Evolutionary conservation across 2,888 invertebrate genomes (phyloP).

Genomic region (Drosophila melanosoma): DNA sequence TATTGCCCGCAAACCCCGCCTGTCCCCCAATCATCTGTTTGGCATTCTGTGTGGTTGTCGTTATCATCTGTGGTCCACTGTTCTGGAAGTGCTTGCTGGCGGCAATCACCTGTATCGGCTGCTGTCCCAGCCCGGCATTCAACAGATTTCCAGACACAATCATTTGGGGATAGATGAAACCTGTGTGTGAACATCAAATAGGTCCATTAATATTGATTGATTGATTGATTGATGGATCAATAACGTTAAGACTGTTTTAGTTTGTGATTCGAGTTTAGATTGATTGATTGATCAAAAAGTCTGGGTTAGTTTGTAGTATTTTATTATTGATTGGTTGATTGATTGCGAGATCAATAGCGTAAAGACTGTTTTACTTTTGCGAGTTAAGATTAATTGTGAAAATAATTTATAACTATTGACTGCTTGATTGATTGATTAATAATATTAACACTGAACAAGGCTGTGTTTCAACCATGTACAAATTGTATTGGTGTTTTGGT

Average conservation of each 20-base stretch:
- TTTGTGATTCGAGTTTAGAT: background rate
- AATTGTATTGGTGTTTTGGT: background rate
- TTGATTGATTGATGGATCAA: background rate
- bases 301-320: background rate
- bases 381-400: background rate
- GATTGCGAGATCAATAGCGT: background rate
- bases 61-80: constrained; percentile 93
- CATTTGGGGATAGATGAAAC: constrained; percentile 92
- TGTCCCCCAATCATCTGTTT: constrained; percentile 88
- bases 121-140: constrained; percentile 85
- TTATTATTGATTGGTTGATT: background rate
- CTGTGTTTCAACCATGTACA: background rate
- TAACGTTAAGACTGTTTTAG: background rate
- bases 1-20: constrained; percentile 84
- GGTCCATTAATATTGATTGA: background rate
- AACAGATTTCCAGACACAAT: constrained; percentile 93
- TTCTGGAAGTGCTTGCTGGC: constrained; percentile 94
- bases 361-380: background rate
- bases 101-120: constrained; percentile 89
- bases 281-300: background rate
- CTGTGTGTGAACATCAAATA: constrained; percentile 64
- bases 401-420: background rate
- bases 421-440: background rate
- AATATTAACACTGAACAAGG: background rate
- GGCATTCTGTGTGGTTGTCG: constrained; percentile 88